Conservation (phyloP, 2,797 vertebrate species). For the Heteromormyrus szaboi region DNA sequence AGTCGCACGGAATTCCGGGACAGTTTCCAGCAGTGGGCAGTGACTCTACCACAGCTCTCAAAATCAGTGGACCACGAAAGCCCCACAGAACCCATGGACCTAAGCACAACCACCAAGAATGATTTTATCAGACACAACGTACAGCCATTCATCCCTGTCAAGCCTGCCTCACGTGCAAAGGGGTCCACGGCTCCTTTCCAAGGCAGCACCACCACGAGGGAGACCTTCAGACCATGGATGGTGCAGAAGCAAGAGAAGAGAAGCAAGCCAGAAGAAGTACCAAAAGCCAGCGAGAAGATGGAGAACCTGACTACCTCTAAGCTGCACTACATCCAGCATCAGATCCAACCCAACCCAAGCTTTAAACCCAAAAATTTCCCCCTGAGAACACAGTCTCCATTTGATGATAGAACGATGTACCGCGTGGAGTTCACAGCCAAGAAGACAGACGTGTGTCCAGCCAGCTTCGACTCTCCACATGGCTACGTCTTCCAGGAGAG, state of each 20-base stretch:
- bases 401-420: conserved; percentile 63
- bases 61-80: conserved; percentile 51
- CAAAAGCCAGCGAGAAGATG: conserved; percentile 58
- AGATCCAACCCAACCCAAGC: conserved; percentile 49
- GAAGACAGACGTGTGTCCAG: conserved; percentile 60
- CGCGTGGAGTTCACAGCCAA: conserved; percentile 60
- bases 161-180: conserved; percentile 43
- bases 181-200: conserved; percentile 55
- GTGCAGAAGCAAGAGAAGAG: conserved; percentile 44
- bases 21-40: conserved; percentile 61
- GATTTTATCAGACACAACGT: conserved; percentile 56
- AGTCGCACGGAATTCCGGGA: conserved; percentile 69
- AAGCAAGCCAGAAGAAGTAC: conserved; percentile 57
- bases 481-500: conserved; percentile 65
- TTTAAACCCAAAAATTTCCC: conserved; percentile 54
- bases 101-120: conserved; percentile 56
- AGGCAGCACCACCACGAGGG: conserved; percentile 64
- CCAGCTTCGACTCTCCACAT: conserved; percentile 48
- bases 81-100: conserved; percentile 60
- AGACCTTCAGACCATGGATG: conserved; percentile 67
- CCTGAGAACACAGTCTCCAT: conserved; percentile 39
- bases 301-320: conserved; percentile 68
- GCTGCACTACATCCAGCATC: conserved; percentile 64
- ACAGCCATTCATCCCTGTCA: conserved; percentile 53
- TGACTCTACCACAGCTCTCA: conserved; percentile 43